phyloP scores from a whole-genome alignment of 2,113 vertebrate species.

The Gymnocephalus cernua region DNA sequence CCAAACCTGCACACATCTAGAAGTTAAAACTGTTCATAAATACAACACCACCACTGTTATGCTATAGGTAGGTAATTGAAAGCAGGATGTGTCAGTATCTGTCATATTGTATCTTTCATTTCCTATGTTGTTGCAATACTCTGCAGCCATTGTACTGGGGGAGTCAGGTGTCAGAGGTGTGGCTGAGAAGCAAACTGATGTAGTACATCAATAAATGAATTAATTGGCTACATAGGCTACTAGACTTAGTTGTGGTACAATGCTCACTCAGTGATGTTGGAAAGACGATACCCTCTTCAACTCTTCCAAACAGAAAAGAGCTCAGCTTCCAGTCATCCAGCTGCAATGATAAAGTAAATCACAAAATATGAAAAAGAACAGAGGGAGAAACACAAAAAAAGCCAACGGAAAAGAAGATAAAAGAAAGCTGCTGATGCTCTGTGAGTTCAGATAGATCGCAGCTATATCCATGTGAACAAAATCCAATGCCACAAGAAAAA shows the following conservation, averaged over 20 bases:
- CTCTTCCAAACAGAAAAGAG: constrained; percentile 1
- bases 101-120: too few species aligned
- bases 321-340: neutral
- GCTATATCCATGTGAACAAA: constrained; percentile 13
- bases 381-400: neutral
- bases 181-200: too few species aligned
- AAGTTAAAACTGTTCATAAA: too few species aligned
- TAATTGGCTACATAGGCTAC: too few species aligned
- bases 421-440: constrained; percentile 14
- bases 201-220: too few species aligned
- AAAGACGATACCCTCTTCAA: constrained; percentile 15
- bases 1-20: too few species aligned
- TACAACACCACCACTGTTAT: too few species aligned
- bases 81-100: too few species aligned
- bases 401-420: neutral
- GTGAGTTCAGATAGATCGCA: neutral
- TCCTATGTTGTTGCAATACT: too few species aligned
- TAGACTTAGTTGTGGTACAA: neutral
- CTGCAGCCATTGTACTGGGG: too few species aligned
- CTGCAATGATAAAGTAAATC: constrained; percentile 24
- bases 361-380: constrained; percentile 16
- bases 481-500: neutral
- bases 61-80: too few species aligned
- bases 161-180: too few species aligned
- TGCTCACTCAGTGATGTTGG: neutral